Percentiles rank a stretch among this genome's conserved stretches.
Evolutionary conservation across 1,140 invertebrate species (phyloP).

Genomic region (Holotrichia oblita): DNA sequence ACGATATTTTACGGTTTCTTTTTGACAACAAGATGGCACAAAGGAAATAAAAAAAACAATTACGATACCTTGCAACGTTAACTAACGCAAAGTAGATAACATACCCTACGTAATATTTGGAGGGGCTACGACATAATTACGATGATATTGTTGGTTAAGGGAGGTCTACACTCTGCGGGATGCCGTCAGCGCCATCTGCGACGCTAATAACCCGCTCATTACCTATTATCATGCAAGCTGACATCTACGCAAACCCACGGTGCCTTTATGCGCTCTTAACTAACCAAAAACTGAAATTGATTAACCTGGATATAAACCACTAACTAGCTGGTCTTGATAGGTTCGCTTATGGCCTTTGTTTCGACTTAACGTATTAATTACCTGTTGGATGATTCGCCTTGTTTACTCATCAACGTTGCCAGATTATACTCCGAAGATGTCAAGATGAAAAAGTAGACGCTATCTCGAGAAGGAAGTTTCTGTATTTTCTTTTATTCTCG

Average conservation of each 20-base stretch:
- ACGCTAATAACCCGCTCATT: conserved; percentile 57
- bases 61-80: neutral
- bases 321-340: conserved; percentile 55
- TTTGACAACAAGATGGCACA: neutral
- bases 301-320: conserved; percentile 55
- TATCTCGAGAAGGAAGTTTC: neutral
- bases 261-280: conserved; percentile 56
- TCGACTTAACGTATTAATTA: conserved; percentile 39
- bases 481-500: neutral
- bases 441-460: neutral
- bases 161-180: conserved; percentile 46
- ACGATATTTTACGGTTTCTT: too few relatives aligned
- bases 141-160: conserved; percentile 49
- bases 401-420: conserved; percentile 19
- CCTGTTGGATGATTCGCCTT: conserved; percentile 15
- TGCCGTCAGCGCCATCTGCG: conserved; percentile 53
- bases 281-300: conserved; percentile 57
- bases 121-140: conserved; percentile 47
- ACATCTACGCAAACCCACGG: conserved; percentile 48
- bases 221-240: conserved; percentile 55
- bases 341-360: conserved; percentile 42
- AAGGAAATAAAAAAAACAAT: neutral
- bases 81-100: conserved; percentile 25
- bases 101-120: conserved; percentile 4
- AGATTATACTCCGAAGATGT: neutral